Base-by-base conservation (phyloP, 2,797 vertebrate genomes). In the Odontamblyopus rebecca region DNA sequence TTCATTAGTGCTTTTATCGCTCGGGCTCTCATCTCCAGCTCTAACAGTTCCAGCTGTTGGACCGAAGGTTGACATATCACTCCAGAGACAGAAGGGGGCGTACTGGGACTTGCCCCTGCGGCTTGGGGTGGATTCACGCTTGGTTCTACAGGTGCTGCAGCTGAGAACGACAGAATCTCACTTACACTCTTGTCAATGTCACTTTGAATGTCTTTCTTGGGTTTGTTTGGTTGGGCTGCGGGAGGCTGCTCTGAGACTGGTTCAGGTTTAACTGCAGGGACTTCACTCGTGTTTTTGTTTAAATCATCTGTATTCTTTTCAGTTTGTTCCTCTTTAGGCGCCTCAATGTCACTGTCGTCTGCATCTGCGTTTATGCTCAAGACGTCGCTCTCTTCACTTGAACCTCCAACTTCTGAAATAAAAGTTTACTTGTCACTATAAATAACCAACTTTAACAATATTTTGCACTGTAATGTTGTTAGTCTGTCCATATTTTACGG, bases 1-100 rank as follows among this genome's bases (percentile, higher is more conserved):
- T 98, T 99, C 98, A 99, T 99, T 11, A 99, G 90, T 27, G 97
- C 98, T 81, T 99, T 99, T 84, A 99, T 99, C 56, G 98, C 98
- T 76, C 97, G 92, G 0, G 97, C 97, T 72, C 98, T 96, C 98
- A 99, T 99, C 80, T 99, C 98, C 1, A 99, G 82, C 89, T 99
- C 98, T 61, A 99, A 93, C 7, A 99, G 95, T 81, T 98, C 97
- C 85, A 99, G 93, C 73, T 99, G 98, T 80, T 98, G 97, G 41
- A 96, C 93, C 0, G 97, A 99, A 0, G 98, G 97, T 67, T 95
- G 95, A 78, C 94, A 80, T 0, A 91, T 88, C 32, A 91, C 90
- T 3, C 72, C 57, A 0, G 71, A 12, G n/a, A 26, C 53, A 0
- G 85, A 16, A 30, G 57, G 26, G 27, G 57, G 19, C 0, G 5